A percentile compares a stretch with the other conserved stretches of the same genome.
Evolutionary conservation across 2,113 vertebrate species (phyloP).

Genomic region (Cryptomyrus ogoouensis): DNA sequence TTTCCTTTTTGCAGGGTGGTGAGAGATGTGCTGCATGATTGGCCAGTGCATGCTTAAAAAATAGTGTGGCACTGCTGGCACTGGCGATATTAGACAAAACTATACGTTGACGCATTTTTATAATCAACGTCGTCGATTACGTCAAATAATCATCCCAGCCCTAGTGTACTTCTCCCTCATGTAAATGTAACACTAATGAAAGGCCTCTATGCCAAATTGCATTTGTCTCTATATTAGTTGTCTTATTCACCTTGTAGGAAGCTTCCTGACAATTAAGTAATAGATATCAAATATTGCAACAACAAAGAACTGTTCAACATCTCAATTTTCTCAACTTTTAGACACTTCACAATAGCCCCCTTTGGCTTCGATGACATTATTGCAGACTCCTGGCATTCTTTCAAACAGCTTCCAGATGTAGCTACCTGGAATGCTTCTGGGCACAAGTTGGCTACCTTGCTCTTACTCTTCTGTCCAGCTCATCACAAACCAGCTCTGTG

Average conservation of each 20-base stretch:
- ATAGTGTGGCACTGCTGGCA: too few relatives aligned
- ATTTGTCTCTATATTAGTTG: not conserved
- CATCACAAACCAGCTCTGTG: not conserved
- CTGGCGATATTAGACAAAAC: too few relatives aligned
- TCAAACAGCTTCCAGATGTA: not conserved
- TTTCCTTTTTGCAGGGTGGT: too few relatives aligned
- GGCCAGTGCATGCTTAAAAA: too few relatives aligned
- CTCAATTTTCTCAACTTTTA: too few relatives aligned
- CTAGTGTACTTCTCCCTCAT: conserved; percentile 20
- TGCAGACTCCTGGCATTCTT: not conserved
- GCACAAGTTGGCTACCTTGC: not conserved
- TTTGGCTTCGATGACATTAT: not conserved
- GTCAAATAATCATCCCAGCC: too few relatives aligned
- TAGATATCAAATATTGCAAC: not conserved
- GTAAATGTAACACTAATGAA: not conserved
- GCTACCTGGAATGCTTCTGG: not conserved
- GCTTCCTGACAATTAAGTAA: not conserved
- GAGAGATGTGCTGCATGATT: too few relatives aligned
- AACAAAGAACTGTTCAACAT: too few relatives aligned
- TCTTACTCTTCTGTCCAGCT: not conserved
- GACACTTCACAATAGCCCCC: not conserved
- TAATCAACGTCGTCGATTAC: too few relatives aligned
- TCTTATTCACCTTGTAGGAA: not conserved
- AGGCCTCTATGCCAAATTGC: not conserved
- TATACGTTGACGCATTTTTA: too few relatives aligned